phyloP scores from a whole-genome alignment of 30 jellyfish, hydroid and myxozoan species.

The Chrysaora quinquecirrha region DNA sequence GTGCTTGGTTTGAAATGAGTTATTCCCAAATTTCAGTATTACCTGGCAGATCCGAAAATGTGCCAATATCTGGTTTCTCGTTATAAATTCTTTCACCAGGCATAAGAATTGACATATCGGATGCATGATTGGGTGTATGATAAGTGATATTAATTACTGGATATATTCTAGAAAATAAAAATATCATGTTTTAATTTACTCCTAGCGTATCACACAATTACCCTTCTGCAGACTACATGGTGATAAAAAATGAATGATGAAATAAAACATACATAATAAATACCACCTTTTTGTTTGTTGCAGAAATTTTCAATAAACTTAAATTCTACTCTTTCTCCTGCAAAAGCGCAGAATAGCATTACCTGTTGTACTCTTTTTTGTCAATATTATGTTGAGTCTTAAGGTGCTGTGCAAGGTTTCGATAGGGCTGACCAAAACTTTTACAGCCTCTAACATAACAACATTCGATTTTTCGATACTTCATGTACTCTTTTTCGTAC shows the following conservation, averaged over 20 bases:
- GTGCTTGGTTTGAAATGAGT: neutral
- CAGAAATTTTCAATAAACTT: neutral
- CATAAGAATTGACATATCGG: neutral
- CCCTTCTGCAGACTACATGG: constrained; percentile 2
- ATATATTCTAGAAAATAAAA: neutral
- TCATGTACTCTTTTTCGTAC: neutral
- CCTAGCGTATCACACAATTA: neutral
- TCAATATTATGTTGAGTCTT: neutral
- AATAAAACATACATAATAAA: neutral
- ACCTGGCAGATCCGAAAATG: neutral
- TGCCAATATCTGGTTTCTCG: neutral
- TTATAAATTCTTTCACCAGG: neutral
- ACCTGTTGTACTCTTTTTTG: neutral
- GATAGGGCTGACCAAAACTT: neutral
- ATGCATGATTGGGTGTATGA: neutral
- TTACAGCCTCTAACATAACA: neutral
- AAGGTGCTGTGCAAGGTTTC: neutral
- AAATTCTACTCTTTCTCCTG: neutral
- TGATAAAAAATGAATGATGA: neutral
- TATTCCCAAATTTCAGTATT: neutral
- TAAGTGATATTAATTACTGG: neutral
- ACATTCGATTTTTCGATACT: neutral
- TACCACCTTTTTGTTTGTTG: neutral
- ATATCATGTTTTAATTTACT: neutral
- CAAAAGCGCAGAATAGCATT: neutral